Evolutionary conservation across 2,797 vertebrate species (phyloP).

Genomic region (Aplochiton taeniatus): DNA sequence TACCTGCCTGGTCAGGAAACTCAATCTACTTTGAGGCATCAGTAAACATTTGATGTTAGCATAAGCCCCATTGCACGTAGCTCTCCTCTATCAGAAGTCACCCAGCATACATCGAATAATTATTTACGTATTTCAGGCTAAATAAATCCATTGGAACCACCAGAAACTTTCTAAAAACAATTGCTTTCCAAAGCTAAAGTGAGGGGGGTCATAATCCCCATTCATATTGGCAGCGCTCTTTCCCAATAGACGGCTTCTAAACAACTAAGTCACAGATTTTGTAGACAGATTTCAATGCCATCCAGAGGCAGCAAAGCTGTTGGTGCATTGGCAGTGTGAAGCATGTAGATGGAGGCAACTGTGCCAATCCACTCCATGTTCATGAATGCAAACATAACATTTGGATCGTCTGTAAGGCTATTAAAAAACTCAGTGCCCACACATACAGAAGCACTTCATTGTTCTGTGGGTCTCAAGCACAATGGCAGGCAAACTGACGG

Average conservation of each 20-base stretch:
- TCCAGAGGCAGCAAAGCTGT: no score
- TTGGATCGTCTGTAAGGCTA: no score
- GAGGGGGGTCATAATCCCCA: constrained; percentile 26
- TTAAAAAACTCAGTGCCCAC: no score
- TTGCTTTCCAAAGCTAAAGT: constrained; percentile 14
- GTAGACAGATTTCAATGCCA: background rate
- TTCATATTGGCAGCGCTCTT: constrained; percentile 19
- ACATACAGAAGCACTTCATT: no score
- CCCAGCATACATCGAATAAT: background rate
- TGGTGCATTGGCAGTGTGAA: no score
- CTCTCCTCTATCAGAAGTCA: constrained; percentile 1
- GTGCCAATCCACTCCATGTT: no score
- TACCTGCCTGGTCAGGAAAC: background rate
- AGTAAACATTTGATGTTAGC: background rate
- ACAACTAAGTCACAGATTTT: constrained; percentile 26
- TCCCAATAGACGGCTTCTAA: constrained; percentile 31
- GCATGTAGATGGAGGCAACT: no score
- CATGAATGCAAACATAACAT: no score
- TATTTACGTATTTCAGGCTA: background rate
- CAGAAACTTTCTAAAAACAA: constrained; percentile 15
- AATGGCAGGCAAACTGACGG: no score
- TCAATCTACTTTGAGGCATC: background rate
- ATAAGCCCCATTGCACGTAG: constrained; percentile 1
- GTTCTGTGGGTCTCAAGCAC: no score
- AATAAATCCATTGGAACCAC: constrained; percentile 14